Base-by-base conservation (phyloP, 92 coral and sea anemone species). In the Plumapathes pennacea region DNA sequence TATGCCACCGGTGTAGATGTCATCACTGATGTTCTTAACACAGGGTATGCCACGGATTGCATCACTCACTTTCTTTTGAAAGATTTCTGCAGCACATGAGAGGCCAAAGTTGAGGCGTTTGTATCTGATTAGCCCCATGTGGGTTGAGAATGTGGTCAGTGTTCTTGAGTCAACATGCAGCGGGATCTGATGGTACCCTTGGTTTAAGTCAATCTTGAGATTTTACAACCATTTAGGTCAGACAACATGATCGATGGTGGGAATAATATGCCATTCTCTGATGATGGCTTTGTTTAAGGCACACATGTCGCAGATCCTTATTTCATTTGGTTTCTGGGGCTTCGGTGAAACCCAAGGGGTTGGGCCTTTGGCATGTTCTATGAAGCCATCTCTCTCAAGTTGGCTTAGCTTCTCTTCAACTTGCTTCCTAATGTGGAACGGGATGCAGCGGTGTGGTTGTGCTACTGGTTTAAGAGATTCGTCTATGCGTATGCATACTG, bases 241-340 rank as follows among this genome's bases (percentile, higher is more conserved):
- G 69, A 57, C 39, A 11, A 58, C 60, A 30, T 69, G 71, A 56
- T 82, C 89, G 32, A 82, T 71, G 38, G 84, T 64, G 38, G 81
- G 90, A 20, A 64, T 71, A 52, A 72, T 33, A 54, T 76, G 80
- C 26, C 83, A 55, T 32, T 76, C 79, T 52, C 80, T 32, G 64
- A 64, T 42, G 40, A 71, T 77, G 23, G 85, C 90, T 41, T 67
- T 25, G 64, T 71, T 84, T 19, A 62, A 56, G 14, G 54, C 62
- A 32, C 85, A 69, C 90, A 71, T 83, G 43, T 83, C 90, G 59
- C 90, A 83, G 31, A 83, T 83, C 46, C 82, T 49, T 50, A 84
- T 60, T 19, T 77, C 80, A 32, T 72, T 69, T 33, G 78, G 69
- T 45, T 73, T 67, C 0, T 54, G 50, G 5, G 84, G 80, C 55